Base-by-base conservation (phyloP, 92 coral and sea anemone species). In the Phenganax stokvisi region DNA sequence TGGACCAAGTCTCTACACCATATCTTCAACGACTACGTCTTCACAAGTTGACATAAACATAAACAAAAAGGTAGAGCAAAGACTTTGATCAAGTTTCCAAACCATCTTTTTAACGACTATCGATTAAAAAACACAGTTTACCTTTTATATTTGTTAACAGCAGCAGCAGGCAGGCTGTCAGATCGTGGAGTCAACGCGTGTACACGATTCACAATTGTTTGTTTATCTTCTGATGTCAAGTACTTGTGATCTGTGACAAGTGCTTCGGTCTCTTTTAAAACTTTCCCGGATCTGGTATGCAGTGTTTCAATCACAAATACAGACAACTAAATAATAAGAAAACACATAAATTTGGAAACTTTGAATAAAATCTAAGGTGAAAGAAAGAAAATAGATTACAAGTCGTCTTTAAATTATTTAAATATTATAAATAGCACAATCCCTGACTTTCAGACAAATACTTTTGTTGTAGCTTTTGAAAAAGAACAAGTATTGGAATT, bases 301-400 rank as follows among this genome's bases (percentile, higher is more conserved):
- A 76, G 68, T 3, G 80, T 76, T 76, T 76, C 80, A 54, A 76
- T 51, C 61, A 76, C 80, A 57, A 76, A 76, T 4, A 57, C 80
- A 16, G 67, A 76, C 67, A 76, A 62, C 80, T 76, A 57, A 28
- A 76, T 0, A 56, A 8, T 29, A 11, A 53, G 59, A n/a, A 8
- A 51, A 8, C 9, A 58, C 27, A 11, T 0, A 9, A 3, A 17
- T 13, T 61, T 61, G 27, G 25, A 7, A 7, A 15, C 67, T 13
- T 17, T 13, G 28, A 61, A 17, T 12, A 61, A 11, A 2, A 53
- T 54, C 52, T 37, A 1, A 72, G 25, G 3, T 37, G 47, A 37
- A 37, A 37, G 47, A 37, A 37, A 37, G 5, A 37, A 37, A 5
- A 37, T 37, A 37, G 3, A 37, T 37, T 37, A 37, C 47, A 37